A percentile compares a stretch with the other conserved stretches of the same genome.
Conservation (phyloP, 2,888 invertebrate species). For the Cryptocephalus moraei region DNA sequence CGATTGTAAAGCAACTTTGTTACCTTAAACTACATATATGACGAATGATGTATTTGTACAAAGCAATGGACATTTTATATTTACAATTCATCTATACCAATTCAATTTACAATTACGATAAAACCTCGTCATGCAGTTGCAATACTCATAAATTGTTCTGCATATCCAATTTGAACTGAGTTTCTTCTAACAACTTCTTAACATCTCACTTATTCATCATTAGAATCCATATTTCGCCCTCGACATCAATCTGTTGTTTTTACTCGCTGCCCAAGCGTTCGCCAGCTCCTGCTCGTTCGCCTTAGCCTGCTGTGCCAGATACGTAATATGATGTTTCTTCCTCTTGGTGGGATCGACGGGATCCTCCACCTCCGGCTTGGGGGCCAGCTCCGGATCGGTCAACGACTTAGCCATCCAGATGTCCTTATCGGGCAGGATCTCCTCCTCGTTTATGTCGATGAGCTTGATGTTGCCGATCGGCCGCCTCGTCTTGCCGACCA, state of each 20-base stretch:
- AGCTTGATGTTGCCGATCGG: constrained; percentile 59
- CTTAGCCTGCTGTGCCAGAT: constrained; percentile 88
- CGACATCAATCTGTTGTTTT: constrained; percentile 76
- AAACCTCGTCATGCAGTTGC: too few relatives aligned
- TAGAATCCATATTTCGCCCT: constrained; percentile 94
- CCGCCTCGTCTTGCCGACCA: constrained; percentile 58
- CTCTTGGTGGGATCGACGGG: constrained; percentile 46
- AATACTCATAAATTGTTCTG: too few relatives aligned
- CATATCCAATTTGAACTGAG: too few relatives aligned
- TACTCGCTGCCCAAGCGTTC: constrained; percentile 87
- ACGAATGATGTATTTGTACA: too few relatives aligned
- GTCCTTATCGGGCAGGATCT: constrained; percentile 64
- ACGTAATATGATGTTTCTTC: constrained; percentile 93
- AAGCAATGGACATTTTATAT: too few relatives aligned
- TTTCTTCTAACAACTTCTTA: not conserved
- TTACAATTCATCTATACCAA: too few relatives aligned
- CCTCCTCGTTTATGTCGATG: constrained; percentile 70
- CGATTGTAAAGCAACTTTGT: too few relatives aligned
- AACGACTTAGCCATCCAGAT: constrained; percentile 74
- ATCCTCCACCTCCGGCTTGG: constrained; percentile 41
- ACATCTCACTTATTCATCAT: constrained; percentile 8
- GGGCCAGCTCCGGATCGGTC: constrained; percentile 54
- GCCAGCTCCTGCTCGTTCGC: constrained; percentile 88
- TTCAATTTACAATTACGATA: too few relatives aligned
- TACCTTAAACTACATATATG: too few relatives aligned